Evolutionary conservation across 2,113 vertebrate species (phyloP), one percentile per base, ranked within the genome.

Genomic region (Microcebus lehilahytsara): DNA sequence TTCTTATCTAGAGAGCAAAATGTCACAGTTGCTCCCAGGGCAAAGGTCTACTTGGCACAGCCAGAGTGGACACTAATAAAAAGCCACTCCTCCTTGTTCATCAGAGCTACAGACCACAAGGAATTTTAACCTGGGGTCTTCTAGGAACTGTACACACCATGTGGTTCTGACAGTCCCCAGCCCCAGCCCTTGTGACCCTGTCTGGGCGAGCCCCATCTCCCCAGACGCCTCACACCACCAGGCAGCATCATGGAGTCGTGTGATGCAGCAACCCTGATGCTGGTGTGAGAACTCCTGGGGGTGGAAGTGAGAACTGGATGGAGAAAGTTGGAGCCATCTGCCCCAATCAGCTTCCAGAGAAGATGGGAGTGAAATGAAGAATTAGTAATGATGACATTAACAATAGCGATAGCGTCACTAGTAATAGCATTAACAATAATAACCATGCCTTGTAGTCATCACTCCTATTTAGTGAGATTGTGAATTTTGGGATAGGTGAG

Each of bases 111-210:
- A 60, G 40, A 30, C 9, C 13, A 27, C 20, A 34, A 17, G 42
- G 34, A 34, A 20, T 37, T 3, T 25, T 62, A 32, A 62, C 51
- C 27, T 56, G n/a, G 66, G 6, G 19, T 80, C 58, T 69, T 16
- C 37, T 14, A 67, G 67, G 42, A 67, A 1, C 56, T 30, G 56
- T 25, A 64, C 20, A 16, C 25, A 23, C 14, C 6, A 3, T 6
- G 16, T 51, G 12, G 23, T 32, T 64, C 64, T 46, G 23, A 64
- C 9, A 23, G 9, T 4, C 14, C 4, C n/a, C 84, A 25, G 12
- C 20, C 37, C 0, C 11, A 2, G 1, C n/a, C 22, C 30, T 34
- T 23, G 34, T 32, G 46, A 78, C 10, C 34, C 6, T 37, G 34
- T 32, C 40, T 58, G 27, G 46, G 40, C 14, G 80, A 72, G 37